Evolutionary conservation across 2,888 invertebrate species (phyloP), one percentile per base, ranked within the genome.

Genomic region (Spatulosminthurus flaviceps): DNA sequence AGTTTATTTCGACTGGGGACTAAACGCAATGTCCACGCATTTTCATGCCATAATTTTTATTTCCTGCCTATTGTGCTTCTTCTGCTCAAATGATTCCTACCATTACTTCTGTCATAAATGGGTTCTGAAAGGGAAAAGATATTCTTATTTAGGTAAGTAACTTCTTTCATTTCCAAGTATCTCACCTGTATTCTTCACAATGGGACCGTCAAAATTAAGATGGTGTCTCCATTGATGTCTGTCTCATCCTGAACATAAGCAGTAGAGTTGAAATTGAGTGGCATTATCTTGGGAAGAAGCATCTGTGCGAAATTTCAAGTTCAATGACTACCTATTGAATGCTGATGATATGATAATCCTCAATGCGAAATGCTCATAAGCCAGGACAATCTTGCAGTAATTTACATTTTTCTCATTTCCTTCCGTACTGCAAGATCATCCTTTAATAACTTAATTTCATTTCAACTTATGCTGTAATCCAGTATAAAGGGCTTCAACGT

Each of bases 271-370:
- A n/a, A n/a, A n/a, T n/a, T n/a, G n/a, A n/a, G n/a, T n/a, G n/a
- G n/a, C n/a, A n/a, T n/a, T n/a, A n/a, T n/a, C n/a, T n/a, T n/a
- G n/a, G n/a, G n/a, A n/a, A n/a, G 51, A 51, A 51, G n/a, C 51
- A n/a, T 51, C 51, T 51, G 16, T 2, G 16, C 51, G 2, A 9
- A 11, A 51, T 51, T 51, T 51, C 51, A 51, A 51, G 51, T 51
- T 51, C 51, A 51, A 51, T 51, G 51, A 51, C 51, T 51, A 51
- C 9, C 51, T 19, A 51, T 51, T 51, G 51, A 51, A n/a, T n/a
- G n/a, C n/a, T 51, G 9, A 51, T n/a, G n/a, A 51, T 5, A n/a
- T 4, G 16, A 34, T 34, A 34, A 51, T 51, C 51, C 7, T 51
- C 51, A 9, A n/a, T n/a, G n/a, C n/a, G n/a, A n/a, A n/a, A n/a